phyloP scores from a whole-genome alignment of 1,140 invertebrate genomes.

The Tenebrio molitor region DNA sequence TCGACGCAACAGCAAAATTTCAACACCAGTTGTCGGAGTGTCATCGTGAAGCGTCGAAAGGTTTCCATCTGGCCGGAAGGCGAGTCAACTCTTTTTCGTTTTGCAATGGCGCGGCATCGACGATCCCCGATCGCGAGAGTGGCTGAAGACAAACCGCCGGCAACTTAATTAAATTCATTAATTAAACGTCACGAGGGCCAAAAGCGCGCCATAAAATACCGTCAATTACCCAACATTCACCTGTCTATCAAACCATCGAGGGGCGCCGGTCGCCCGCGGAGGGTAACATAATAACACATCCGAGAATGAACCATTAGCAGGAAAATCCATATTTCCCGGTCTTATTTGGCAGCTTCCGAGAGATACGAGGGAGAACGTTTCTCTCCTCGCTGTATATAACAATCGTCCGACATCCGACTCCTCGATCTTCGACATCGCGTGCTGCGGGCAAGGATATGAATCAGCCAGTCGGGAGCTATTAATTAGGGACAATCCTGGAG shows the following conservation, averaged over 20 bases:
- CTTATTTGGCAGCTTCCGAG: constrained; percentile 34
- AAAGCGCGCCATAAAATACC: constrained; percentile 33
- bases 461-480: constrained; percentile 44
- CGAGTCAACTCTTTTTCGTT: no score
- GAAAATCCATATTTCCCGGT: constrained; percentile 50
- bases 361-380: constrained; percentile 21
- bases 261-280: constrained; percentile 22
- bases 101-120: no score
- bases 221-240: constrained; percentile 35
- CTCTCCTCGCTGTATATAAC: constrained; percentile 27
- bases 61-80: no score
- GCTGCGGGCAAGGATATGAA: constrained; percentile 42
- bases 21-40: no score
- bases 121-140: no score
- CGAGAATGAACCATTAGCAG: constrained; percentile 51
- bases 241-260: constrained; percentile 34
- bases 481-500: constrained; percentile 43
- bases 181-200: constrained; percentile 26
- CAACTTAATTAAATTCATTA: constrained; percentile 35
- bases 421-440: constrained; percentile 43
- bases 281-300: constrained; percentile 50
- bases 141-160: constrained; percentile 3
- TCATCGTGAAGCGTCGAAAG: no score
- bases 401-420: constrained; percentile 42
- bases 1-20: no score